Base-by-base conservation (phyloP, 2,113 vertebrate genomes). In the Amia ocellicauda region DNA sequence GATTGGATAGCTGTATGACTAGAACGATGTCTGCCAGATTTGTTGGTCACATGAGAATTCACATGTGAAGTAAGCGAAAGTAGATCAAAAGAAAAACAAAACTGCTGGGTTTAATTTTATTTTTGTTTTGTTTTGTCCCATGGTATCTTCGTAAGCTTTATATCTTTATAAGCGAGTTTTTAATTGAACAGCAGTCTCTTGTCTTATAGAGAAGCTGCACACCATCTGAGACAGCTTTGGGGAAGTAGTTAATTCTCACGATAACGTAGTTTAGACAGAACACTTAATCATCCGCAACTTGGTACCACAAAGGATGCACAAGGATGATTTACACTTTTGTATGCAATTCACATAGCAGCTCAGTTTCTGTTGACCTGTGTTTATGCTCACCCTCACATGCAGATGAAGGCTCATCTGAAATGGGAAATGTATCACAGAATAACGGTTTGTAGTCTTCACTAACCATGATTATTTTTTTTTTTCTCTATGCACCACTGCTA, bases 221-320 rank as follows among this genome's bases (percentile, higher is more conserved):
- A 67, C 77, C 71, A 79, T 76, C 67, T 67, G 70, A 78, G 79
- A 78, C 76, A 66, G 75, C 72, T 72, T 76, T 83, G 75, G 80
- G 74, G 82, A 81, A 81, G 74, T 49, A 71, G 68, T 82, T 80
- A 74, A 77, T 80, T 79, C 80, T 82, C 81, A 63, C 67, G 77
- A 77, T 56, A 69, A 84, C 81, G 76, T 69, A 70, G 79, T 76
- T 19, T 74, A 85, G 85, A 82, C 73, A 76, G 80, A 85, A 86
- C 71, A 63, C 76, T 87, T 84, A 87, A 83, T 80, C 86, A 84
- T 77, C 72, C 58, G 62, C 68, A 72, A 74, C 68, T 56, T 29
- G n/a, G 57, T 31, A 51, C 71, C 14, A 0, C 70, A 79, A 68
- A 74, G 76, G 64, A 60, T 69, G 71, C 40, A 16, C 70, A 62